Base-by-base conservation (phyloP, 2,113 vertebrate species). In the Phaethon lepturus region DNA sequence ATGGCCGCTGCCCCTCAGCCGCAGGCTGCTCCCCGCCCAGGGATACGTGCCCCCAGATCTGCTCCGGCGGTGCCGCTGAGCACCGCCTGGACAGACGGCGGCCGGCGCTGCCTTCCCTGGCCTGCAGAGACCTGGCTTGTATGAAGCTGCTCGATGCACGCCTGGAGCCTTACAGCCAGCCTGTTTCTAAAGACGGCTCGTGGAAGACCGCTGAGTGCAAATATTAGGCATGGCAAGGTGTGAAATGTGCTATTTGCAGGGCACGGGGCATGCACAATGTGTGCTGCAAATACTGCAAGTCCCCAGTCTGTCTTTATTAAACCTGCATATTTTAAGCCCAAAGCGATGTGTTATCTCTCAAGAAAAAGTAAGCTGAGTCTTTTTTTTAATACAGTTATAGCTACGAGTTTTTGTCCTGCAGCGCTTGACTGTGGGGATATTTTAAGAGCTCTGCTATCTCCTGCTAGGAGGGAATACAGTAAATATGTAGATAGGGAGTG, bases 401-500 rank as follows among this genome's bases (percentile, higher is more conserved):
- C 78, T 83, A 42, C 23, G 67, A 95, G 82, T 20, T 95, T 88
- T 83, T 92, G 72, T 91, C 85, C 82, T 86, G 75, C 66, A 58
- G 2, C 69, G 78, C 72, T 68, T 56, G 42, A 91, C 56, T 91
- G 73, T 64, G 64, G 35, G 28, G 63, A 56, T 95, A 92, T 90
- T 97, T 96, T 93, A 90, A 66, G 94, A 92, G 72, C 56, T 68
- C 56, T 94, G 67, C 77, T 78, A n/a, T 88, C 93, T 94, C 85
- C 47, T 74, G 40, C 86, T 84, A 60, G 38, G 60, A 92, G 76
- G 83, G 59, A 83, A 40, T 35, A 66, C 68, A 95, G 81, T 86
- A 91, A 92, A 92, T 93, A 95, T 44, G 40, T 59, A 92, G 93
- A 88, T 76, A 26, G 67, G 19, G 85, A 92, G 75, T 72, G 38